Percentiles rank a stretch among this genome's conserved stretches.
phyloP scores from a whole-genome alignment of 2,797 vertebrate species.

The Enteromius paludinosus region DNA sequence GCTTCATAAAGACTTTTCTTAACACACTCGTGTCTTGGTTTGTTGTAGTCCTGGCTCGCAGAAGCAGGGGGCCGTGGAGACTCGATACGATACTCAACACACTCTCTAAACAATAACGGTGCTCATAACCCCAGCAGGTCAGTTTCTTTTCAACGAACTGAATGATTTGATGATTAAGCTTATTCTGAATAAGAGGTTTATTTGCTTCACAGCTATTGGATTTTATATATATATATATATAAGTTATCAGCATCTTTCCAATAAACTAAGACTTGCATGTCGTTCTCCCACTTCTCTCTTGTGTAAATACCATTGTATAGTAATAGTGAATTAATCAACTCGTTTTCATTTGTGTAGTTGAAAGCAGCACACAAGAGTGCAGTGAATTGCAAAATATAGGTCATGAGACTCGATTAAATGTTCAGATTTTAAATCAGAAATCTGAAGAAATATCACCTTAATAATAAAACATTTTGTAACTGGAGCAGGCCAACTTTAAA shows the following conservation, averaged over 20 bases:
- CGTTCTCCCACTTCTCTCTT: neutral
- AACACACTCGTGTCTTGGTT: slow-evolving; percentile 15
- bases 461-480: neutral
- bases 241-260: neutral
- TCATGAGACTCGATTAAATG: neutral
- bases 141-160: slow-evolving; percentile 37
- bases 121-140: slow-evolving; percentile 84
- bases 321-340: slow-evolving; percentile 1
- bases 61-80: slow-evolving; percentile 85
- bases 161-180: neutral
- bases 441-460: neutral
- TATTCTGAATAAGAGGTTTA: neutral
- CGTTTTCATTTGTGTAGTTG: neutral
- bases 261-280: neutral
- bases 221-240: neutral
- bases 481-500: neutral
- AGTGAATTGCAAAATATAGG: neutral
- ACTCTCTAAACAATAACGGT: slow-evolving; percentile 82
- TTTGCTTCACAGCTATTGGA: neutral
- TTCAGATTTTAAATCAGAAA: neutral
- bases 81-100: slow-evolving; percentile 73
- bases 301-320: neutral
- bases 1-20: neutral
- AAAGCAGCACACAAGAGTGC: neutral
- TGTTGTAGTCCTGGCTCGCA: slow-evolving; percentile 81